A percentile compares a stretch with the other conserved stretches of the same genome.
Conservation (phyloP, 2,888 invertebrate species). For the Campoplex capitator region DNA sequence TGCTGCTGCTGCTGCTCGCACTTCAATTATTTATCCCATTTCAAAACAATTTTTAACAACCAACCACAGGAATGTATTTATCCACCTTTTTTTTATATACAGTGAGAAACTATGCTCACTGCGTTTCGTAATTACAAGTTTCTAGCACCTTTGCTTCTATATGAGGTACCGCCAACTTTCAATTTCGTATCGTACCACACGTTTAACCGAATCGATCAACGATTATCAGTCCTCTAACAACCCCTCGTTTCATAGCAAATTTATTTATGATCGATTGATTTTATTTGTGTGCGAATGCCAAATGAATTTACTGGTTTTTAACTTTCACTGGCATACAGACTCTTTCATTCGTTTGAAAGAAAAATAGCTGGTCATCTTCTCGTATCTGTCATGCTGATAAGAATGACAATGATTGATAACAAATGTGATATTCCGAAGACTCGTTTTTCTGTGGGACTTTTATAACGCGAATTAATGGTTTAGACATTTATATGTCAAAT, state of each 20-base stretch:
- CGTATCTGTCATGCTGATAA: background rate
- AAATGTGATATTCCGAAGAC: background rate
- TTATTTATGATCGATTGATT: slow-evolving; percentile 19
- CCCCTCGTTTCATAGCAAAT: background rate
- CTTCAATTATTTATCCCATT: slow-evolving; percentile 22
- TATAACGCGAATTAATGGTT: background rate
- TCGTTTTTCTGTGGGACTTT: background rate
- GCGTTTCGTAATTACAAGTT: slow-evolving; percentile 32
- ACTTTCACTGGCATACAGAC: background rate
- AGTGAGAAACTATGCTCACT: slow-evolving; percentile 17
- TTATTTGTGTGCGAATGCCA: background rate
- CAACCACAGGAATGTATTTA: slow-evolving; percentile 25
- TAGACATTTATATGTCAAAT: background rate
- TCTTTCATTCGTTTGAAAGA: background rate
- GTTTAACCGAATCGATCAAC: slow-evolving; percentile 8
- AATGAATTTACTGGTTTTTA: background rate
- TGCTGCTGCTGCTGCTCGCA: no score
- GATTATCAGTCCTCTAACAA: background rate
- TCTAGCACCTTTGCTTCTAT: slow-evolving; percentile 9
- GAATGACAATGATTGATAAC: background rate
- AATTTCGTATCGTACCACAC: slow-evolving; percentile 3
- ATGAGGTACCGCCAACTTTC: slow-evolving; percentile 24
- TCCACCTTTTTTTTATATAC: background rate
- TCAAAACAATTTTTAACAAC: slow-evolving; percentile 12
- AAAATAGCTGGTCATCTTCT: background rate